Conservation (phyloP, 2,113 vertebrate species). For the Morone saxatilis region DNA sequence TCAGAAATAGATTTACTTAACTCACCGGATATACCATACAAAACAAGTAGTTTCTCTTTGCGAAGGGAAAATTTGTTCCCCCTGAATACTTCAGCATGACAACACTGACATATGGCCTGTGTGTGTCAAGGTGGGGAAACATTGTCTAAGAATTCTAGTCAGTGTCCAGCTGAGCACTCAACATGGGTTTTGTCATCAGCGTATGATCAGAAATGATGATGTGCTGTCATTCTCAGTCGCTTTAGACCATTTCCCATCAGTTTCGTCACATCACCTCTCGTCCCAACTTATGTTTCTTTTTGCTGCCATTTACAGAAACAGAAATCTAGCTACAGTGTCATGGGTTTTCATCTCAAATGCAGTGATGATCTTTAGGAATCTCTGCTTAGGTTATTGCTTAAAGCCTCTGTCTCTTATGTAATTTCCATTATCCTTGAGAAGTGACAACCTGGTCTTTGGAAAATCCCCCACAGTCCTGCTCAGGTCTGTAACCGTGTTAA, state of each 20-base stretch:
- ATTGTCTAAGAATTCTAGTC: not conserved
- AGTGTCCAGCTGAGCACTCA: not conserved
- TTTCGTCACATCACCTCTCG: not conserved
- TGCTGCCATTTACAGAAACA: not conserved
- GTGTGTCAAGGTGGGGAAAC: not conserved
- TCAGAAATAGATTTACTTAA: constrained; percentile 53
- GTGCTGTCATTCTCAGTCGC: not conserved
- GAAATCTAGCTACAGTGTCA: not conserved
- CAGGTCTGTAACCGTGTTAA: constrained; percentile 9
- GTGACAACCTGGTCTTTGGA: constrained; percentile 10
- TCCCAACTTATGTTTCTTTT: not conserved
- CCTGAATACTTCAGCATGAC: not conserved
- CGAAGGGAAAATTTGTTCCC: constrained; percentile 4
- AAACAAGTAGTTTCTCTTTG: constrained; percentile 47
- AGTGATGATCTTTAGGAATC: not conserved
- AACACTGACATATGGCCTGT: not conserved
- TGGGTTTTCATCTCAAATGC: not conserved
- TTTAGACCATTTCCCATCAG: constrained; percentile 17
- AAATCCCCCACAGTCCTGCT: constrained; percentile 40
- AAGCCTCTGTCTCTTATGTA: not conserved
- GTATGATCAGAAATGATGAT: constrained; percentile 49
- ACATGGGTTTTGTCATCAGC: not conserved
- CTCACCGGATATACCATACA: constrained; percentile 22
- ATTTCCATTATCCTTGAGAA: not conserved
- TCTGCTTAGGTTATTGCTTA: not conserved